Conservation (phyloP, 2,888 invertebrate species). For the Erebia aethiops region DNA sequence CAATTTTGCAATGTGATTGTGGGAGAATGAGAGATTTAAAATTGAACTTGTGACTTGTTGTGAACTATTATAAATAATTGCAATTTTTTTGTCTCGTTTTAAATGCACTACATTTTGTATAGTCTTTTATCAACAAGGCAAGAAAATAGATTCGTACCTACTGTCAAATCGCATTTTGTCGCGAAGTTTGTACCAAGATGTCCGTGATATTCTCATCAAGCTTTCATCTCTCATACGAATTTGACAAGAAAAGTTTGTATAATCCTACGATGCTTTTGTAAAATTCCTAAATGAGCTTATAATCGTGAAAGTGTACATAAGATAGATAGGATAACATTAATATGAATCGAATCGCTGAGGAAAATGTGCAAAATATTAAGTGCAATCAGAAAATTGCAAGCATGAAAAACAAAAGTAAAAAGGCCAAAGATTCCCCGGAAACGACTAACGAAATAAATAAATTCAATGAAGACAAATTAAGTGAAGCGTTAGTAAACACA, state of each 20-base stretch:
- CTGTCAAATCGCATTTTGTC: slow-evolving; percentile 50
- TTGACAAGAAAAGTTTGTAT: slow-evolving; percentile 76
- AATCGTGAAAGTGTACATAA: slow-evolving; percentile 72
- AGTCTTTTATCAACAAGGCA: slow-evolving; percentile 49
- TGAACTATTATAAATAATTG: slow-evolving; percentile 59
- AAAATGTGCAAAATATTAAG: slow-evolving; percentile 69
- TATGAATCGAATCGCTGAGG: slow-evolving; percentile 75
- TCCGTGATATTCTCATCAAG: slow-evolving; percentile 66
- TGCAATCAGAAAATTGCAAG: slow-evolving; percentile 70
- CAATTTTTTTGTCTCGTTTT: slow-evolving; percentile 60
- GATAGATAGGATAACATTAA: slow-evolving; percentile 67
- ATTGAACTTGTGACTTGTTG: slow-evolving; percentile 54
- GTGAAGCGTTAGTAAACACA: slow-evolving; percentile 70
- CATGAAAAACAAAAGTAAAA: slow-evolving; percentile 74
- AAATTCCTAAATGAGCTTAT: slow-evolving; percentile 65
- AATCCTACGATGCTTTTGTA: slow-evolving; percentile 58
- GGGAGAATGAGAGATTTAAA: slow-evolving; percentile 60
- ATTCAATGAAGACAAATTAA: slow-evolving; percentile 67
- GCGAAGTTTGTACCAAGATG: slow-evolving; percentile 71
- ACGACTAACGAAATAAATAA: slow-evolving; percentile 64
- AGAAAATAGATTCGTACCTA: slow-evolving; percentile 49
- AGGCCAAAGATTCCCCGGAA: slow-evolving; percentile 78
- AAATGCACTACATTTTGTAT: slow-evolving; percentile 50
- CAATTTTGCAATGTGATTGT: slow-evolving; percentile 79
- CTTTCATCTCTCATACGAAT: slow-evolving; percentile 56